A percentile compares a stretch with the other conserved stretches of the same genome.
phyloP scores from a whole-genome alignment of 1,140 invertebrate genomes.

The Maconellicoccus hirsutus region DNA sequence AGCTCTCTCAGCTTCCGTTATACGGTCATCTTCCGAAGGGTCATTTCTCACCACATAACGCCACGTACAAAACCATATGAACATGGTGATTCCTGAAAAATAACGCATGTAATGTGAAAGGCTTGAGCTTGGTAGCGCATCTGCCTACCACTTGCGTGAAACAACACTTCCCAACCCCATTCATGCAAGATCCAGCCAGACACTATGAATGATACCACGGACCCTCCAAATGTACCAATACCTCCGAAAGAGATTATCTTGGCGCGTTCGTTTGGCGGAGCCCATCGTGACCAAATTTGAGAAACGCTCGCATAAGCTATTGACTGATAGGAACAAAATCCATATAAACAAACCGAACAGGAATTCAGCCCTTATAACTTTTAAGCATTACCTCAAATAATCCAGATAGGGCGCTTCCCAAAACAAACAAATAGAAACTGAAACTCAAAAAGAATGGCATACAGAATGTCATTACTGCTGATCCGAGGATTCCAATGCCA shows the following conservation, averaged over 20 bases:
- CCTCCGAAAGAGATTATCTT: constrained; percentile 71
- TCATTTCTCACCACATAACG: background rate
- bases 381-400: constrained; percentile 39
- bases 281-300: constrained; percentile 41
- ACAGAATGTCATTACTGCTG: constrained; percentile 36
- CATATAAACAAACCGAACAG: background rate
- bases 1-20: background rate
- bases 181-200: background rate
- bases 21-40: background rate
- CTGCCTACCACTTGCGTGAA: background rate
- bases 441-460: constrained; percentile 27
- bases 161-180: background rate
- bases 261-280: constrained; percentile 62
- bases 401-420: constrained; percentile 41
- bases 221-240: constrained; percentile 38
- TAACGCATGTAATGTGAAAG: too few species aligned
- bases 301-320: background rate
- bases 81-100: too few species aligned
- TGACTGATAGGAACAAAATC: background rate
- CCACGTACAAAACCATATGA: too few species aligned
- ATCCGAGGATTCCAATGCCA: constrained; percentile 31
- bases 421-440: constrained; percentile 34
- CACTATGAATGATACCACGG: constrained; percentile 37
- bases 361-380: background rate
- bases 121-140: too few species aligned